Percentiles rank a stretch among this genome's conserved stretches.
Conservation (phyloP, 2,888 invertebrate genomes). For the Pachliopta kotzebuea region DNA sequence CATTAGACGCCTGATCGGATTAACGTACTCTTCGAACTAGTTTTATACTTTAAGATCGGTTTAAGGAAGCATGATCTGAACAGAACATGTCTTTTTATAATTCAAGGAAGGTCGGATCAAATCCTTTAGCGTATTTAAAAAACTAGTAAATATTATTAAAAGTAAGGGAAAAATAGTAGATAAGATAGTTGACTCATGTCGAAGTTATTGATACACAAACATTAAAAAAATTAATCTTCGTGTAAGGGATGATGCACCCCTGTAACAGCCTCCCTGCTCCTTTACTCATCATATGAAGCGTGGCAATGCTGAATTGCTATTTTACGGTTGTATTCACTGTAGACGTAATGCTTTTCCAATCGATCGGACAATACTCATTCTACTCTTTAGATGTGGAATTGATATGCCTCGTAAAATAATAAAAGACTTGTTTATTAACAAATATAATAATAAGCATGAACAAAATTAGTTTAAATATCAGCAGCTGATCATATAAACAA, state of each 20-base stretch:
- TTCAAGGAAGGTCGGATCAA: not conserved
- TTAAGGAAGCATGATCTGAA: not conserved
- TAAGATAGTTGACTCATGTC: too few relatives aligned
- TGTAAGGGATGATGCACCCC: too few relatives aligned
- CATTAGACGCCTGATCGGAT: not conserved
- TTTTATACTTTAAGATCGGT: not conserved
- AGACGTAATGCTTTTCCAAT: not conserved
- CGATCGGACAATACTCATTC: not conserved
- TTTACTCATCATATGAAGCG: not conserved
- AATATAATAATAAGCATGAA: not conserved
- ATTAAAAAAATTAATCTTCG: too few relatives aligned
- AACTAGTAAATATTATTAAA: not conserved
- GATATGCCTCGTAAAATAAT: not conserved
- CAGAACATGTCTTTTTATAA: not conserved
- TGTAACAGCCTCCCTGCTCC: not conserved
- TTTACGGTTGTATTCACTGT: conserved; percentile 1
- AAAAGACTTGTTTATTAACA: not conserved
- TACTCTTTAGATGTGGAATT: not conserved
- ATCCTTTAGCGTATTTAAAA: not conserved
- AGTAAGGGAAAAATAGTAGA: not conserved
- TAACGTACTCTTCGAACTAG: not conserved
- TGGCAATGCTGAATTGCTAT: not conserved
- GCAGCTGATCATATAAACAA: too few relatives aligned
- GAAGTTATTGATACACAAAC: too few relatives aligned
- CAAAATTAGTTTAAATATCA: too few relatives aligned